Percentiles rank a stretch among this genome's conserved stretches.
These are phyloP conservation scores for Scarus forsteni DNA, from an alignment of 2,797 vertebrate genomes.

Conservation along the genomic window DNA sequence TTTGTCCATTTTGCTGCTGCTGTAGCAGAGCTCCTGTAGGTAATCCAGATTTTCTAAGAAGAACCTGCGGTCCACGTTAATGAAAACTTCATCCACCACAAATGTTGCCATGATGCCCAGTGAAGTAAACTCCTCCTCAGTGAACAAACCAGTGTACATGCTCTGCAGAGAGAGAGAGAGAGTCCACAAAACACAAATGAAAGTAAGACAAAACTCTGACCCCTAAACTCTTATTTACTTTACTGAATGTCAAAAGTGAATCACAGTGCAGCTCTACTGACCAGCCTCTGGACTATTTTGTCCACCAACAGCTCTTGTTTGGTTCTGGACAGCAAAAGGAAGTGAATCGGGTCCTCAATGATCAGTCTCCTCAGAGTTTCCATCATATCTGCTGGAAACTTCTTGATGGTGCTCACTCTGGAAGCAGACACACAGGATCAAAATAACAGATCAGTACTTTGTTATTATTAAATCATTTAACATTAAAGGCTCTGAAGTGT, in stretches of 20 bases:
- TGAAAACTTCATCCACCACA: constrained; percentile 82
- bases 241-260: background rate
- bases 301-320: constrained; percentile 85
- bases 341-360: constrained; percentile 69
- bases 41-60: constrained; percentile 75
- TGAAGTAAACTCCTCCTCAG: constrained; percentile 80
- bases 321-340: constrained; percentile 76
- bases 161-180: constrained; percentile 59
- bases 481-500: background rate
- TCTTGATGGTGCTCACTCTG: constrained; percentile 84
- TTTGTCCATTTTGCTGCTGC: constrained; percentile 71
- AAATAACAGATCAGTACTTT: background rate
- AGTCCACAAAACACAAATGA: background rate
- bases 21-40: constrained; percentile 80
- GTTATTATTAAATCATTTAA: background rate
- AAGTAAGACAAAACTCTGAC: background rate
- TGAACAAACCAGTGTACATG: constrained; percentile 81
- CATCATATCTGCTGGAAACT: constrained; percentile 78
- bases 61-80: constrained; percentile 79
- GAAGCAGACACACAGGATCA: constrained; percentile 27
- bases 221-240: background rate
- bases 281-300: constrained; percentile 83
- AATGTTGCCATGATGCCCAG: constrained; percentile 83
- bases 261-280: constrained; percentile 48
- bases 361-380: constrained; percentile 77